phyloP scores from a whole-genome alignment of 2,888 invertebrate species.

The Dolomedes plantarius region DNA sequence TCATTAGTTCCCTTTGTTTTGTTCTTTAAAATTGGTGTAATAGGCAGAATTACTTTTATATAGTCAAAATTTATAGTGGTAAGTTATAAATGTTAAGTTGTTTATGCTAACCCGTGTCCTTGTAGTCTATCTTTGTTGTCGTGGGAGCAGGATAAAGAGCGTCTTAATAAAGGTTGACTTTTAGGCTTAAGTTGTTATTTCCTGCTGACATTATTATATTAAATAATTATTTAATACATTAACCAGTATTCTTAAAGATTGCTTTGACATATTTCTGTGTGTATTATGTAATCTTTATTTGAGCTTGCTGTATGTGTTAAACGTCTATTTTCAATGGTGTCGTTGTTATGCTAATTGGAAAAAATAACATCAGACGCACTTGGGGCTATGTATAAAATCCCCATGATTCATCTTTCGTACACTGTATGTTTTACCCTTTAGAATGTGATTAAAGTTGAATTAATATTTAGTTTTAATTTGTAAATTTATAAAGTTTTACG shows the following conservation, averaged over 20 bases:
- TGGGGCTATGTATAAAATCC: neutral
- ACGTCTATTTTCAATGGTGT: neutral
- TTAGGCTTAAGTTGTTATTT: constrained; percentile 62
- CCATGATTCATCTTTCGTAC: constrained; percentile 1
- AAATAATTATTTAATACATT: neutral
- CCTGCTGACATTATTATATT: constrained; percentile 47
- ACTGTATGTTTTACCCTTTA: neutral
- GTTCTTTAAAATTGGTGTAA: constrained; percentile 32
- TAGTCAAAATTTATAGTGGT: constrained; percentile 47
- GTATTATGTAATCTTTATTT: neutral
- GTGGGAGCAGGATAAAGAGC: constrained; percentile 31
- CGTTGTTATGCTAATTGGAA: neutral
- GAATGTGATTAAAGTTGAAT: no score
- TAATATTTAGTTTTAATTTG: no score
- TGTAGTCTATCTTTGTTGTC: constrained; percentile 9
- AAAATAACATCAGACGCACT: neutral
- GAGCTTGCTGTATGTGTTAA: neutral
- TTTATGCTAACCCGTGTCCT: neutral
- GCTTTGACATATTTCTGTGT: neutral
- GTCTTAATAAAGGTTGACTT: constrained; percentile 62
- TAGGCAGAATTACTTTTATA: constrained; percentile 26
- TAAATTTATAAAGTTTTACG: no score
- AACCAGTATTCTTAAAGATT: neutral
- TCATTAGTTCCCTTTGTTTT: constrained; percentile 44
- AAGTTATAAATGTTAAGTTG: neutral